Percentiles rank a stretch among this genome's conserved stretches.
phyloP scores from a whole-genome alignment of 2,888 invertebrate species.

The Lasius platythorax region DNA sequence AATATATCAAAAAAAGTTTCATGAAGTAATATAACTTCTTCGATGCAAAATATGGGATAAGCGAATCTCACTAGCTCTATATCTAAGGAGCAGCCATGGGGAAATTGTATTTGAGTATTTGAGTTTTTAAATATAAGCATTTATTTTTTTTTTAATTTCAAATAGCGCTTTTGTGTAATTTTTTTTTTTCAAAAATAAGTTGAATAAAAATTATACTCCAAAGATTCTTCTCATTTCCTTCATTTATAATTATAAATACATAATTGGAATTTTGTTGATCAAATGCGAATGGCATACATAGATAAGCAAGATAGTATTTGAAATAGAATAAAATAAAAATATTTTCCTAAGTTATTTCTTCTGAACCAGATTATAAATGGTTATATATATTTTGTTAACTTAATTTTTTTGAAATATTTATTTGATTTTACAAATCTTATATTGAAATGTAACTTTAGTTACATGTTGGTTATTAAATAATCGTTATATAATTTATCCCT shows the following conservation, averaged over 20 bases:
- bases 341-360: not conserved
- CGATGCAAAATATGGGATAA: too few species aligned
- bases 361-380: not conserved
- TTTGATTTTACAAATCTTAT: not conserved
- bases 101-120: not conserved
- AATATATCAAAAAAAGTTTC: too few species aligned
- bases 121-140: slow-evolving; percentile 5
- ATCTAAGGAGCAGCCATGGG: too few species aligned
- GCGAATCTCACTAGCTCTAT: too few species aligned
- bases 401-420: too few species aligned
- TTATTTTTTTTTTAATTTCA: not conserved
- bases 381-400: not conserved
- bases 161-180: not conserved
- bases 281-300: too few species aligned
- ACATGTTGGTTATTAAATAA: not conserved
- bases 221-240: not conserved
- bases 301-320: too few species aligned
- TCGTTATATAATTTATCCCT: not conserved
- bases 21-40: too few species aligned
- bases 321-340: not conserved
- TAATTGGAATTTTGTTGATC: too few species aligned
- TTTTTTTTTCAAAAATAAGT: not conserved
- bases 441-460: not conserved
- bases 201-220: not conserved
- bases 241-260: not conserved